These are phyloP conservation scores for Gymnocheta viridis DNA, from an alignment of 2,888 invertebrate genomes.

Conservation along the genomic window DNA sequence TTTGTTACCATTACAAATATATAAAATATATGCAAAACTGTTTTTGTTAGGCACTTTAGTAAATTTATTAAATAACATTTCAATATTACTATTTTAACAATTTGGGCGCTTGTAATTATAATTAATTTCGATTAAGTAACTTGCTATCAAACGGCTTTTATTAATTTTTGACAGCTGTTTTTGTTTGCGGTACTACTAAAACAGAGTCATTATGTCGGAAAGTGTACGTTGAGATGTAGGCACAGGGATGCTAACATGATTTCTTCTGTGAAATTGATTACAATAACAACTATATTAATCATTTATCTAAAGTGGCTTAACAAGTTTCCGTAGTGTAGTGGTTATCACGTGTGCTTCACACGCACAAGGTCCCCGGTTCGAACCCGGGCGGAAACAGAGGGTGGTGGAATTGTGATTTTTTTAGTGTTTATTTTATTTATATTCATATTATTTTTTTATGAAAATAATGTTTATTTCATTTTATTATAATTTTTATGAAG, in stretches of 20 bases:
- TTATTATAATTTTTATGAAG: no score
- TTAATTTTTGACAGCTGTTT: slow-evolving; percentile 9
- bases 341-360: slow-evolving; percentile 80
- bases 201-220: not conserved
- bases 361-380: slow-evolving; percentile 78
- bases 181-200: not conserved
- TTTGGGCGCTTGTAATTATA: no score
- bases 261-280: no score
- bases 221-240: not conserved
- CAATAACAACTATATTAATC: not conserved
- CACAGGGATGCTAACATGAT: not conserved
- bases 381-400: slow-evolving; percentile 76
- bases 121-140: slow-evolving; percentile 11
- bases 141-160: not conserved
- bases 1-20: not conserved
- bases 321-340: slow-evolving; percentile 74
- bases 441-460: no score
- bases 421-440: not conserved
- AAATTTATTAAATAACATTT: slow-evolving; percentile 54
- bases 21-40: not conserved
- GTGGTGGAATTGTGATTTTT: not conserved
- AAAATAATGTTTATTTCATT: no score
- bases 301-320: rapidly evolving
- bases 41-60: not conserved
- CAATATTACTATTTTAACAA: not conserved